Percentiles rank a stretch among this genome's conserved stretches.
phyloP scores from a whole-genome alignment of 2,888 invertebrate species.

The Parnassius mnemosyne region DNA sequence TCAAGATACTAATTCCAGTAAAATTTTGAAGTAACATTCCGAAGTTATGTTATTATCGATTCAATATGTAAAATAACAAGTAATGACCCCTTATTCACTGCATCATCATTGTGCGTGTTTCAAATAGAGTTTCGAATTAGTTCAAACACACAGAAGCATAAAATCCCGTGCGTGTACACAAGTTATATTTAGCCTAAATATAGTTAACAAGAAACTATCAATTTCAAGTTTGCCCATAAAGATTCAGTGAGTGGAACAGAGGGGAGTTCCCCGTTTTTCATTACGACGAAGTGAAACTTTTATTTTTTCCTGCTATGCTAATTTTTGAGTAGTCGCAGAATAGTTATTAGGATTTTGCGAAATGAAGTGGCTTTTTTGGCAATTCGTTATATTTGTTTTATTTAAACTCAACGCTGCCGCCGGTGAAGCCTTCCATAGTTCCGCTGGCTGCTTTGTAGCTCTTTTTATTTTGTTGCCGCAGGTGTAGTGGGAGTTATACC shows the following conservation, averaged over 20 bases:
- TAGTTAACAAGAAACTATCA: slow-evolving; percentile 71
- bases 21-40: slow-evolving; percentile 66
- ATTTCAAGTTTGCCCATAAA: slow-evolving; percentile 73
- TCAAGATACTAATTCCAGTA: slow-evolving; percentile 66
- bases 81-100: slow-evolving; percentile 54
- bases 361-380: slow-evolving; percentile 29
- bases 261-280: slow-evolving; percentile 3
- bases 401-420: slow-evolving; percentile 59
- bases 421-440: slow-evolving; percentile 53
- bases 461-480: slow-evolving; percentile 77
- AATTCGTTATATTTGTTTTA: slow-evolving; percentile 51
- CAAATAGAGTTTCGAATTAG: slow-evolving; percentile 50
- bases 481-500: slow-evolving; percentile 83
- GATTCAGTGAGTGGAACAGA: slow-evolving; percentile 23
- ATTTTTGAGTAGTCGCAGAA: slow-evolving; percentile 9
- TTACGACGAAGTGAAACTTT: neutral
- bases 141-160: slow-evolving; percentile 56
- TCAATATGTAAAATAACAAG: slow-evolving; percentile 56
- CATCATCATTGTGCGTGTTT: slow-evolving; percentile 67
- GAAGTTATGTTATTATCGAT: slow-evolving; percentile 61
- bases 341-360: slow-evolving; percentile 20
- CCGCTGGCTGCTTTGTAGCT: slow-evolving; percentile 73
- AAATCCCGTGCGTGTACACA: slow-evolving; percentile 65
- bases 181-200: slow-evolving; percentile 65
- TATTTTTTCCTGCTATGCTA: neutral